Evolutionary conservation across 2,797 vertebrate species (phyloP).

Genomic region (Liasis olivaceus): DNA sequence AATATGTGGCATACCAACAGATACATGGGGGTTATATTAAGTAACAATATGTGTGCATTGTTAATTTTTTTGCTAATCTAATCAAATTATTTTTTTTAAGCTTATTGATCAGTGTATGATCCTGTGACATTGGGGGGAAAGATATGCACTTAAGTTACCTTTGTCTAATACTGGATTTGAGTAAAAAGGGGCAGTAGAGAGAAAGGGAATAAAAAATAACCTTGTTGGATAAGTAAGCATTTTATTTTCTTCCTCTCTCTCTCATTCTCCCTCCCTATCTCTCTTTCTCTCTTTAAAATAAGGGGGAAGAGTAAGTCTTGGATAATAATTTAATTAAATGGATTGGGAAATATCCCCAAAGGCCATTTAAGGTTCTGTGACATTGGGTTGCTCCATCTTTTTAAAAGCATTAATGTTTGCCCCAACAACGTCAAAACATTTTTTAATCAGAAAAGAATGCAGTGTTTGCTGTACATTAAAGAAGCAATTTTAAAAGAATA

Average conservation of each 20-base stretch:
- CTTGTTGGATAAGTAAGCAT: background rate
- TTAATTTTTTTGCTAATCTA: background rate
- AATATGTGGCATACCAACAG: background rate
- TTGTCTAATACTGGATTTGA: background rate
- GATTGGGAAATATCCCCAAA: background rate
- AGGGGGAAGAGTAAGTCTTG: background rate
- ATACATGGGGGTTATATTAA: background rate
- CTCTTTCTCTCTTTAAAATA: background rate
- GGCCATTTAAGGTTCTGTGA: background rate
- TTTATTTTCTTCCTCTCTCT: background rate
- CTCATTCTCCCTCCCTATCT: background rate
- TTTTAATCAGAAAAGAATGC: background rate
- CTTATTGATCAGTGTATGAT: too few species aligned
- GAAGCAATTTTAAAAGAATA: background rate
- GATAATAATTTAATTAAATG: background rate
- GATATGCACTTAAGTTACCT: background rate
- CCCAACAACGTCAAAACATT: background rate
- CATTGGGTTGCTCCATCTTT: background rate
- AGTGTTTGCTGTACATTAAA: background rate
- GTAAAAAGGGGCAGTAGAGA: background rate
- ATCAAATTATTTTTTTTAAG: background rate
- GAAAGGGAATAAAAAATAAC: background rate
- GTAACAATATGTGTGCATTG: background rate
- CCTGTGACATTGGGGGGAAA: background rate
- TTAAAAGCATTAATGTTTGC: background rate